These are phyloP conservation scores for Tachyglossus aculeatus DNA, from an alignment of 2,797 vertebrate genomes.

Conservation along the genomic window DNA sequence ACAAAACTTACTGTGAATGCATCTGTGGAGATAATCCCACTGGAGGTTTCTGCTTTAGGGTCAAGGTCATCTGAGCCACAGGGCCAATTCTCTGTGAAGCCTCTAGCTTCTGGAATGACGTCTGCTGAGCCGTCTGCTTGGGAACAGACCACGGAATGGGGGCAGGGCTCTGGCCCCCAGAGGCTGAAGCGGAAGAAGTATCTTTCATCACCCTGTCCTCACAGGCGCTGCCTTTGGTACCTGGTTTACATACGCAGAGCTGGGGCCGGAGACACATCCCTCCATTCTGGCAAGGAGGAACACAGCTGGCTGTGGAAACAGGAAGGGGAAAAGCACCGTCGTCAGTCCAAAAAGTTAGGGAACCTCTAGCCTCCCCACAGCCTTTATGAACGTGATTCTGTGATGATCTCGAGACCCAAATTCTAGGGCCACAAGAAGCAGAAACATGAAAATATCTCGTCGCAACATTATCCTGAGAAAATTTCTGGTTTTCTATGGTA, in stretches of 20 bases:
- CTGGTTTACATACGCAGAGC: constrained; percentile 93
- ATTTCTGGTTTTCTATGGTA: no score
- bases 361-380: constrained; percentile 21
- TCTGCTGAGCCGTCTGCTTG: constrained; percentile 80
- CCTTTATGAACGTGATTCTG: no score
- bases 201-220: constrained; percentile 81
- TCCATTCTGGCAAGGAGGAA: constrained; percentile 94
- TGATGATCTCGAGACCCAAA: no score
- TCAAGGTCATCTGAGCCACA: constrained; percentile 89
- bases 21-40: constrained; percentile 80
- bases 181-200: constrained; percentile 60
- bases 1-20: constrained; percentile 89
- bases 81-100: constrained; percentile 72
- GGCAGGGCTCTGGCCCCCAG: constrained; percentile 73
- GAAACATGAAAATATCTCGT: no score
- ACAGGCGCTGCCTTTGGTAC: constrained; percentile 89
- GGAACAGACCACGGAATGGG: constrained; percentile 85
- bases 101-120: constrained; percentile 73
- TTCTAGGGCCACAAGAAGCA: no score
- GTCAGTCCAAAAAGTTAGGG: constrained; percentile 34
- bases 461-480: no score
- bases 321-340: constrained; percentile 40
- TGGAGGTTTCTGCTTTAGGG: constrained; percentile 85
- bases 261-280: constrained; percentile 96
- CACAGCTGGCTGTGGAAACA: constrained; percentile 87